Conservation (phyloP, 1,140 invertebrate species). For the Ericerus pela region DNA sequence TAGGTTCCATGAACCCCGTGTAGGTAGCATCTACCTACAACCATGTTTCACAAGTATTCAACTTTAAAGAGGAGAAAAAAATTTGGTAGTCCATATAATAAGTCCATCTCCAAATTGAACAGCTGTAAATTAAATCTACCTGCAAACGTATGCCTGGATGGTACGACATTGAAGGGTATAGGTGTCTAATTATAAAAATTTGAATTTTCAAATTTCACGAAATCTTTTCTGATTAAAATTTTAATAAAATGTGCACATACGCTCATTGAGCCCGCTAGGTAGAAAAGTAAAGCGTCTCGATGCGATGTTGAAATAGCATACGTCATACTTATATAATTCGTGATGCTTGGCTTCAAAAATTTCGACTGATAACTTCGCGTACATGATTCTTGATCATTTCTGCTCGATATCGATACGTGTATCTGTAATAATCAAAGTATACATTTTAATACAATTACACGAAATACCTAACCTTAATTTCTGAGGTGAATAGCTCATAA, state of each 20-base stretch:
- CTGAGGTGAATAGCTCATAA: too few relatives aligned
- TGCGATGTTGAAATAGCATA: conserved; percentile 44
- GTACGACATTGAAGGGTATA: too few relatives aligned
- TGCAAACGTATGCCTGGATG: too few relatives aligned
- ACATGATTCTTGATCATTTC: conserved; percentile 28
- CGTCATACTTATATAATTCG: conserved; percentile 50
- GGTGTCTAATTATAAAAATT: too few relatives aligned
- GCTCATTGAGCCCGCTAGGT: conserved; percentile 43
- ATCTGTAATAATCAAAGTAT: conserved; percentile 42
- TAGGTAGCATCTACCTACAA: too few relatives aligned
- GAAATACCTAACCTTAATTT: too few relatives aligned
- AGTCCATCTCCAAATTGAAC: not conserved
- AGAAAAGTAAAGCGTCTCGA: conserved; percentile 47
- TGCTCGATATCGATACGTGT: conserved; percentile 50
- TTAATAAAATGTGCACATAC: conserved; percentile 28
- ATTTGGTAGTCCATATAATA: too few relatives aligned
- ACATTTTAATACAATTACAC: too few relatives aligned
- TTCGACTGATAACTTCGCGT: conserved; percentile 51
- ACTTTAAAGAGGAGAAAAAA: too few relatives aligned
- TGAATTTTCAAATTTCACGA: not conserved
- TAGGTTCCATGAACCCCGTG: too few relatives aligned
- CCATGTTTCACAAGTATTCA: too few relatives aligned
- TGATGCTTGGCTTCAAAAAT: conserved; percentile 47
- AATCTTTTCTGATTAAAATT: conserved; percentile 12
- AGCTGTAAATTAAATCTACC: not conserved